Evolutionary conservation across 2,113 vertebrate genomes (phyloP).

Genomic region (Anoplopoma fimbria): DNA sequence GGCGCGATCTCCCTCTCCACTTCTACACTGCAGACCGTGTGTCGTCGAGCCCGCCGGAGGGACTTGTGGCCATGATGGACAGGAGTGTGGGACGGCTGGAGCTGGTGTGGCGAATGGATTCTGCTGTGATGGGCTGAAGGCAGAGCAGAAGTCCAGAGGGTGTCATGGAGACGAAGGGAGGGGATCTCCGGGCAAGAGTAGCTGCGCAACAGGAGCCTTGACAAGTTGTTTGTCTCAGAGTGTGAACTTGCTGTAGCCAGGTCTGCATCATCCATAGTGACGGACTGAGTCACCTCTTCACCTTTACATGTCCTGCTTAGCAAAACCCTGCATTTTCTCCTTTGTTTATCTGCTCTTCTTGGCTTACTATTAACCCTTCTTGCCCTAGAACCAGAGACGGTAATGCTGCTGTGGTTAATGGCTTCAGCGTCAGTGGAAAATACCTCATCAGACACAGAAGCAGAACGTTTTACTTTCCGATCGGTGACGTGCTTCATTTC

Average conservation of each 20-base stretch:
- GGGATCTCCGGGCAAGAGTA: slow-evolving; percentile 86
- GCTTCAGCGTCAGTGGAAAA: slow-evolving; percentile 9
- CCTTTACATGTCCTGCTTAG: neutral
- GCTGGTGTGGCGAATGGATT: slow-evolving; percentile 43
- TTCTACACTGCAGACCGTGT: slow-evolving; percentile 89
- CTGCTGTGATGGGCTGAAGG: slow-evolving; percentile 55
- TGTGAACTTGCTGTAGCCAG: neutral
- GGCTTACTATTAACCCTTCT: slow-evolving; percentile 15
- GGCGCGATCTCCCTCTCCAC: slow-evolving; percentile 83
- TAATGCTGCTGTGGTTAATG: neutral
- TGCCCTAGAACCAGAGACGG: neutral
- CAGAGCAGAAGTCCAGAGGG: slow-evolving; percentile 33
- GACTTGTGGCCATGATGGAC: slow-evolving; percentile 44
- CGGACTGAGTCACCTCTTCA: slow-evolving; percentile 8
- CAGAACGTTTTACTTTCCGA: neutral
- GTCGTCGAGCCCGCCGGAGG: slow-evolving; percentile 81
- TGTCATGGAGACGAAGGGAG: slow-evolving; percentile 57
- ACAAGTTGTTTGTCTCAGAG: slow-evolving; percentile 6
- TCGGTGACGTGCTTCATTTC: neutral
- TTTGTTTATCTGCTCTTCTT: slow-evolving; percentile 7
- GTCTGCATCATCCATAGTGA: slow-evolving; percentile 46
- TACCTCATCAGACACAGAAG: slow-evolving; percentile 3
- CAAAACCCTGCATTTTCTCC: slow-evolving; percentile 41
- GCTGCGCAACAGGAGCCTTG: slow-evolving; percentile 82
- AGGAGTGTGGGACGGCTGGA: slow-evolving; percentile 20